phyloP scores from a whole-genome alignment of 1,140 invertebrate genomes.

The Panonychus citri region DNA sequence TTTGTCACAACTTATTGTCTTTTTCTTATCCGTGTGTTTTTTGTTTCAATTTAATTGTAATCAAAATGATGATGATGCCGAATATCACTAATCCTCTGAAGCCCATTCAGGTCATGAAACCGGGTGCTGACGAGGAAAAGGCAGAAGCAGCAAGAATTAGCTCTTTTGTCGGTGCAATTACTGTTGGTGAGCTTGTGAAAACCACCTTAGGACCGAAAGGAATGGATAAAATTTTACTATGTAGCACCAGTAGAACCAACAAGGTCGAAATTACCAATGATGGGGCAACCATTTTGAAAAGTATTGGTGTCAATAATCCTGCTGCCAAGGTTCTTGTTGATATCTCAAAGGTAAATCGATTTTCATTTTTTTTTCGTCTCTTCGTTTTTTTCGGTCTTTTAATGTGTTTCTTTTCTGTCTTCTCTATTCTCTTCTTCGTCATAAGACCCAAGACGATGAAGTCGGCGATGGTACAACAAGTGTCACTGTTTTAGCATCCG shows the following conservation, averaged over 20 bases:
- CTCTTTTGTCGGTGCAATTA: constrained; percentile 90
- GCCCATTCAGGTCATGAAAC: constrained; percentile 74
- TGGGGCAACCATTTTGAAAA: constrained; percentile 91
- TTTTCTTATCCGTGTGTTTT: too few relatives aligned
- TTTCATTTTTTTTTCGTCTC: constrained; percentile 1
- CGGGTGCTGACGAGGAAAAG: constrained; percentile 91
- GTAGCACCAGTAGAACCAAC: constrained; percentile 51
- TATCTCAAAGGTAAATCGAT: constrained; percentile 5
- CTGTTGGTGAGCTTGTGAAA: constrained; percentile 93
- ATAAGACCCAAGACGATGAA: constrained; percentile 95
- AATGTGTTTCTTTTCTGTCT: background rate
- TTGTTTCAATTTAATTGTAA: too few relatives aligned
- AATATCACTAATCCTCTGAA: constrained; percentile 32
- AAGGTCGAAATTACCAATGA: constrained; percentile 93
- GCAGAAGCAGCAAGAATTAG: constrained; percentile 57
- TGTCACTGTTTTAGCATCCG: constrained; percentile 86
- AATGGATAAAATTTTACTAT: constrained; percentile 98
- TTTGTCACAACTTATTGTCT: too few relatives aligned
- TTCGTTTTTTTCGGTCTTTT: background rate
- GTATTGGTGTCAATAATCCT: constrained; percentile 92
- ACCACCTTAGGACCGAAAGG: constrained; percentile 96
- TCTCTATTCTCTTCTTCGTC: constrained; percentile 10
- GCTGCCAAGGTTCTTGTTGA: constrained; percentile 89
- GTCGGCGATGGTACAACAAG: constrained; percentile 99
- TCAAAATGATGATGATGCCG: background rate